A percentile compares a stretch with the other conserved stretches of the same genome.
phyloP scores from a whole-genome alignment of 2,113 vertebrate genomes.

The Raja brachyura region DNA sequence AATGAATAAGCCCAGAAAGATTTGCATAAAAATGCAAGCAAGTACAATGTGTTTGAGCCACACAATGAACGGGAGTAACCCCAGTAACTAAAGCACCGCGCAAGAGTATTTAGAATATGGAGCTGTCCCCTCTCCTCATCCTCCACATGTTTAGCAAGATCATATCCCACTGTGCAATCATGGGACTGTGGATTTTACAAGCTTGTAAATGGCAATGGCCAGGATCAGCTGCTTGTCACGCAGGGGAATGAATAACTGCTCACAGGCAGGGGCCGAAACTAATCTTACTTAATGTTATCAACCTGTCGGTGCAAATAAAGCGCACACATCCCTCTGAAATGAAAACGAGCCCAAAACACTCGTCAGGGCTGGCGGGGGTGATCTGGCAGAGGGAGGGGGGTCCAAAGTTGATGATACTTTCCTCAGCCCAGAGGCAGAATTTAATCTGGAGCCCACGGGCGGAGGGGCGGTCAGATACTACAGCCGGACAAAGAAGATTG shows the following conservation, averaged over 20 bases:
- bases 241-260: not conserved
- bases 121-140: not conserved
- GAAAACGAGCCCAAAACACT: not conserved
- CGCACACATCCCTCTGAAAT: not conserved
- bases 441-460: not conserved
- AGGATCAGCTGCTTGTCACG: not conserved
- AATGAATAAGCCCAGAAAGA: not conserved
- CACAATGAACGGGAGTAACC: constrained; percentile 32
- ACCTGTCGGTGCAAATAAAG: not conserved
- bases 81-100: not conserved
- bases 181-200: constrained; percentile 23
- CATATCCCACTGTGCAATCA: constrained; percentile 27
- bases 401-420: not conserved
- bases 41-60: not conserved
- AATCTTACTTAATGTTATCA: not conserved
- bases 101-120: not conserved
- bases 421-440: not conserved
- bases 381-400: not conserved
- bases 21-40: not conserved
- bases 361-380: not conserved
- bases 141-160: not conserved
- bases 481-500: not conserved
- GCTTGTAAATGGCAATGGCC: not conserved
- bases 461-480: too few relatives aligned
- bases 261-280: not conserved